These are phyloP conservation scores for Thalassoma bifasciatum DNA, from an alignment of 2,113 vertebrate species.

Conservation along the genomic window DNA sequence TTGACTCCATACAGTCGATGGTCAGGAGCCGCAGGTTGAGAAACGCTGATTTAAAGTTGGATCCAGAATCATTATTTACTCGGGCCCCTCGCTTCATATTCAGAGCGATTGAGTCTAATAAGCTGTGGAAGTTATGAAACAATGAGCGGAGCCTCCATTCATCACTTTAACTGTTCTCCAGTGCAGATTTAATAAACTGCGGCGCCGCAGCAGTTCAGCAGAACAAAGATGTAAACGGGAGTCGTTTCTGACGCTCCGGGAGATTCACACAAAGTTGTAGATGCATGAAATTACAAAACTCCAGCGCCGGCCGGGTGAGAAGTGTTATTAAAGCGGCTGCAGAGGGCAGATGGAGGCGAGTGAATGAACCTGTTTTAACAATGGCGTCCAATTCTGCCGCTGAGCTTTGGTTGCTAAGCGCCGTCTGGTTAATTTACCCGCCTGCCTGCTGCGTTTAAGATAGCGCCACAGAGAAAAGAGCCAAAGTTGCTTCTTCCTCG, in stretches of 20 bases:
- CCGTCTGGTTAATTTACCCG: constrained; percentile 24
- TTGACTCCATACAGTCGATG: too few species aligned
- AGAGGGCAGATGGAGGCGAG: constrained; percentile 29
- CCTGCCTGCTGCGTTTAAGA: constrained; percentile 53
- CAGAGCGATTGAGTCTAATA: constrained; percentile 59
- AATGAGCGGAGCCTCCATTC: constrained; percentile 43
- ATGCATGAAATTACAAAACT: constrained; percentile 70
- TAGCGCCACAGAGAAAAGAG: constrained; percentile 37
- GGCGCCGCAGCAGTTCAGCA: constrained; percentile 28
- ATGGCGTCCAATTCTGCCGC: constrained; percentile 7
- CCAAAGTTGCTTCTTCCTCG: not conserved
- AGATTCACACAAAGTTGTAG: constrained; percentile 64
- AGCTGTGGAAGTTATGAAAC: constrained; percentile 62
- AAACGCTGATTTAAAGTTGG: too few species aligned
- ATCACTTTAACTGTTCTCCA: constrained; percentile 21
- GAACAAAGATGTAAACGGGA: constrained; percentile 55
- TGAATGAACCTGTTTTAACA: constrained; percentile 28
- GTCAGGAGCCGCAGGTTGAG: too few species aligned
- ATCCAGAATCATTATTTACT: constrained; percentile 59
- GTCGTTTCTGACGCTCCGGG: constrained; percentile 55
- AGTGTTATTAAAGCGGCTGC: constrained; percentile 10
- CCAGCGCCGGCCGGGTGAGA: constrained; percentile 13
- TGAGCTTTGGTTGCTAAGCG: constrained; percentile 14
- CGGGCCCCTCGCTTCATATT: constrained; percentile 25
- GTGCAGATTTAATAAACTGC: constrained; percentile 68